These are phyloP conservation scores for Passer domesticus DNA, from an alignment of 2,113 vertebrate genomes.

Conservation along the genomic window DNA sequence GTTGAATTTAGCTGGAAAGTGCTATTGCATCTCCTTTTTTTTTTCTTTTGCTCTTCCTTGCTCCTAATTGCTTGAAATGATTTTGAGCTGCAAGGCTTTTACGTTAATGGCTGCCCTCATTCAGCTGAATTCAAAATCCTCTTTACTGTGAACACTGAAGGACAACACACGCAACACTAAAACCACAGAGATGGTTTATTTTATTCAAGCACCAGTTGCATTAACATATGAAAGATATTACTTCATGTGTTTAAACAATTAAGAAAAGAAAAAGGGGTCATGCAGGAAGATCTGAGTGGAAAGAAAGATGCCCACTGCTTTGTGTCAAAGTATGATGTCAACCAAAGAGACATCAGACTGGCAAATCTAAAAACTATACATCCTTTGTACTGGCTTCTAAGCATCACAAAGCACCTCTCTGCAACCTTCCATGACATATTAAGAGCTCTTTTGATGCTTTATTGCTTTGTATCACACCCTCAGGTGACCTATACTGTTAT, in stretches of 20 bases:
- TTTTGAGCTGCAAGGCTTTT: constrained; percentile 8
- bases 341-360: background rate
- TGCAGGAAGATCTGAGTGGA: background rate
- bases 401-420: background rate
- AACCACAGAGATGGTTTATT: background rate
- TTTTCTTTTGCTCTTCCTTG: background rate
- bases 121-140: constrained; percentile 17
- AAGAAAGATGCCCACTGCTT: background rate
- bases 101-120: background rate
- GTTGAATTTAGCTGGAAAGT: constrained; percentile 16
- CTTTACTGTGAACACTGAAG: background rate
- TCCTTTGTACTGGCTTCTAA: background rate
- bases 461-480: background rate
- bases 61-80: background rate
- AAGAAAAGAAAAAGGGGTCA: background rate
- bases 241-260: background rate
- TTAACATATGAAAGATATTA: background rate
- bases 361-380: background rate
- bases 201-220: background rate
- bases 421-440: background rate
- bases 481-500: background rate
- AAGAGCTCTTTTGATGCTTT: background rate
- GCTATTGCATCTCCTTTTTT: background rate
- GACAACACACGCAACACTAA: background rate
- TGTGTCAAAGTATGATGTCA: background rate